Percentiles rank a stretch among this genome's conserved stretches.
phyloP scores from a whole-genome alignment of 2,888 invertebrate genomes.

The Drosophila setosimentum region DNA sequence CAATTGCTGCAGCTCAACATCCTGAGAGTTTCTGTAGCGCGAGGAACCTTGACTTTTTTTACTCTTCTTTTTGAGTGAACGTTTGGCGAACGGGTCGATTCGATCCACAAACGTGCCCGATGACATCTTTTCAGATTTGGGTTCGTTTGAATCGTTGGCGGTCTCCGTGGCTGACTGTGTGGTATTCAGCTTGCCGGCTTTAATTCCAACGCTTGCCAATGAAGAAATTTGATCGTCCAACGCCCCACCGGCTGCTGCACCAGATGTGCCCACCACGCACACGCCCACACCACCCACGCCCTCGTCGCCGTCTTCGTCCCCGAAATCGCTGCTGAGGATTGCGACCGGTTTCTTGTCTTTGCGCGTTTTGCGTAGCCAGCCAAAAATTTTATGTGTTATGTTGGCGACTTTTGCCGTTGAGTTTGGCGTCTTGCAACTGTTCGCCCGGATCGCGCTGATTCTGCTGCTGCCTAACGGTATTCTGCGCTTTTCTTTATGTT shows the following conservation, averaged over 20 bases:
- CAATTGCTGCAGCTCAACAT: conserved; percentile 98
- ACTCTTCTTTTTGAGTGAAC: conserved; percentile 98
- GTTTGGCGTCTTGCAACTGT: conserved; percentile 76
- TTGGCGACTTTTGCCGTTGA: conserved; percentile 80
- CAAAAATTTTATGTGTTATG: conserved; percentile 81
- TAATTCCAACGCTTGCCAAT: conserved; percentile 71
- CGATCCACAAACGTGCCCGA: conserved; percentile 98
- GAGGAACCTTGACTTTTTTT: conserved; percentile 99
- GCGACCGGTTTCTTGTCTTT: conserved; percentile 74
- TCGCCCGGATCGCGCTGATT: conserved; percentile 33
- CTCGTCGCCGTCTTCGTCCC: conserved; percentile 79
- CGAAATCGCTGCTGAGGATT: conserved; percentile 73
- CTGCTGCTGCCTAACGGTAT: conserved; percentile 30
- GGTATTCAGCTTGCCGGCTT: conserved; percentile 80
- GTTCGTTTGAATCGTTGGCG: conserved; percentile 79
- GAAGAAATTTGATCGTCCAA: conserved; percentile 68
- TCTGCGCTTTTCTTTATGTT: conserved; percentile 15
- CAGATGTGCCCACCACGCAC: conserved; percentile 64
- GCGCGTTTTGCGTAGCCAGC: conserved; percentile 75
- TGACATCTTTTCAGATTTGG: conserved; percentile 86
- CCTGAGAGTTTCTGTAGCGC: conserved; percentile 98
- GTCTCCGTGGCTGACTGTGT: conserved; percentile 80
- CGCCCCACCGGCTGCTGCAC: conserved; percentile 57
- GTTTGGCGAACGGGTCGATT: conserved; percentile 99
- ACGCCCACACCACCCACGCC: conserved; percentile 66